Evolutionary conservation across 2,888 invertebrate genomes (phyloP), one percentile per base, ranked within the genome.

Genomic region (Apodemia zela): DNA sequence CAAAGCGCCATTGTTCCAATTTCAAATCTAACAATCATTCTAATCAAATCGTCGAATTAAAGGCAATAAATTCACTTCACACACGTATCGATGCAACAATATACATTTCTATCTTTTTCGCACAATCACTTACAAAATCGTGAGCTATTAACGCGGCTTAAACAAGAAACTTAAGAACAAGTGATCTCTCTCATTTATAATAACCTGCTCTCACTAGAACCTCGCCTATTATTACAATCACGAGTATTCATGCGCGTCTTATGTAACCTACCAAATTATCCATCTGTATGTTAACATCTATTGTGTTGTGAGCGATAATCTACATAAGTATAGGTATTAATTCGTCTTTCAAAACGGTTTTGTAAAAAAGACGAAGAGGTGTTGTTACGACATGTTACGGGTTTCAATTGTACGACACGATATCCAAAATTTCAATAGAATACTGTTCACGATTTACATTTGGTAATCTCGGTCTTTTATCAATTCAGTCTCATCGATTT

Each of bases 261-360:
- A 86, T 82, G 84, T 88, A 89, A 89, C 78, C 68, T 66, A 80
- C 78, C 74, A 84, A 89, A 90, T 89, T 88, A 88, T 87, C 79
- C 81, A 78, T 73, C 80, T 72, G 82, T 84, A 83, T 83, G 84
- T 86, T 86, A 85, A 82, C 82, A 75, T 83, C 88, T 77, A 89
- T 90, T 90, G 90, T 90, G 80, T 78, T 75, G 72, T 77, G 75
- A 79, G 71, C 82, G 78, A 81, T 87, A 87, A 89, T 90, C 87
- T 89, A 87, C 87, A 88, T 89, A 90, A 90, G 89, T 90, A 89
- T 88, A 88, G 87, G 87, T 87, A 90, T 90, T 90, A 89, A 90
- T 88, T 82, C 85, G 79, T 82, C 85, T 88, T 89, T 85, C 89
- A 87, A 89, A 87, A 88, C 82, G 79, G 82, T 82, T 89, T 81